Evolutionary conservation across 2,888 invertebrate species (phyloP), one percentile per base, ranked within the genome.

Genomic region (Conops quadrifasciatus): DNA sequence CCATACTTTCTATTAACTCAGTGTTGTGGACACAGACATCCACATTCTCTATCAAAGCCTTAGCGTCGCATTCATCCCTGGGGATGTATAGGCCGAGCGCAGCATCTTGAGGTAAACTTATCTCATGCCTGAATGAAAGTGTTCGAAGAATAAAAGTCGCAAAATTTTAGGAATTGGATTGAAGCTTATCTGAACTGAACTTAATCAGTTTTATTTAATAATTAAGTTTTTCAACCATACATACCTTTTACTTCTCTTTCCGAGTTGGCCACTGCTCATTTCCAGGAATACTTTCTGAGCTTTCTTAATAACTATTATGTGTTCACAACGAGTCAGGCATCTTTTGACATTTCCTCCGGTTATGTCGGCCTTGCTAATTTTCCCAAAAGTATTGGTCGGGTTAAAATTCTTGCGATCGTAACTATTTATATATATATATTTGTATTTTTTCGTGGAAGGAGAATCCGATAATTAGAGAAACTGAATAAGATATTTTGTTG

Each of bases 221-320:
- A n/a, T n/a, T n/a, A n/a, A n/a, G n/a, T n/a, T n/a, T n/a, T n/a
- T n/a, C n/a, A n/a, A n/a, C n/a, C n/a, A n/a, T 36, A 7, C 36
- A 36, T 75, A 79, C 84, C 77, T 79, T 19, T 76, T 77, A 2
- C 73, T 73, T 63, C 78, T 79, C 36, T 70, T 71, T 1, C 83
- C 85, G 2, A 84, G 28, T 0, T 72, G 75, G 0, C 78, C 73
- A 19, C 65, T 70, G 13, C 77, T 81, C 36, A 79, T 80, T 49
- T 81, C 74, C 21, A 78, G 74, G 47, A 77, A 83, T 4, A 78
- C 76, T 69, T 78, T 77, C 19, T 82, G 82, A 16, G 77, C 72
- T 63, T 80, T 80, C 47, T 78, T 81, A 4, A 84, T 77, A 2
- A 82, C 75, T 16, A 79, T 71, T 11, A 77, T 71, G 1, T 76